A percentile compares a stretch with the other conserved stretches of the same genome.
phyloP scores from a whole-genome alignment of 2,113 vertebrate genomes.

The Narcine bancroftii region DNA sequence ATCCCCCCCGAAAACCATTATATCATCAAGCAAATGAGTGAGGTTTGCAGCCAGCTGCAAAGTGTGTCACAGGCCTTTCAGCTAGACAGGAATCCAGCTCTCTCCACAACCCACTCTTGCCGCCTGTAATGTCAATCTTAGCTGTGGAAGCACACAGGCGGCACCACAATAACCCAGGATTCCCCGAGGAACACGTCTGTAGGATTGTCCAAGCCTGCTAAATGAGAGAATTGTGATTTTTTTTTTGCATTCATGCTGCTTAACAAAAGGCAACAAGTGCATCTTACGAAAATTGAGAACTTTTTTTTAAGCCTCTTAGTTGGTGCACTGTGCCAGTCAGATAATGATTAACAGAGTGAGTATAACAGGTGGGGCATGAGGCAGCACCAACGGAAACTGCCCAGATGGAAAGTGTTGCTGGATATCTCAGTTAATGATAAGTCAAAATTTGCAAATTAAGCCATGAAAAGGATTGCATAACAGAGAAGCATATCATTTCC shows the following conservation, averaged over 20 bases:
- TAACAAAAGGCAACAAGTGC: constrained; percentile 16
- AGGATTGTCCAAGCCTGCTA: neutral
- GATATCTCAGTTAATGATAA: neutral
- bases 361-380: neutral
- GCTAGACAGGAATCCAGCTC: neutral
- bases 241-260: neutral
- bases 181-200: neutral
- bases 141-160: neutral
- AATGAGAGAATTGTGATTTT: constrained; percentile 23
- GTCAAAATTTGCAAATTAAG: neutral
- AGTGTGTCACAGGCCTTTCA: neutral
- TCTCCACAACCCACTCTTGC: constrained; percentile 3
- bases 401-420: constrained; percentile 13
- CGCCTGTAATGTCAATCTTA: neutral
- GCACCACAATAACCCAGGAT: neutral
- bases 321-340: neutral
- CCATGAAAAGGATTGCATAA: neutral
- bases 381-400: constrained; percentile 15
- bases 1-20: constrained; percentile 27
- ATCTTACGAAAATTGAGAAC: neutral
- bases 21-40: neutral
- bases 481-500: neutral
- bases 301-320: neutral
- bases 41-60: constrained; percentile 4
- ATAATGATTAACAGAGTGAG: neutral